Base-by-base conservation (phyloP, 2,888 invertebrate species). In the Corbicula japonica region DNA sequence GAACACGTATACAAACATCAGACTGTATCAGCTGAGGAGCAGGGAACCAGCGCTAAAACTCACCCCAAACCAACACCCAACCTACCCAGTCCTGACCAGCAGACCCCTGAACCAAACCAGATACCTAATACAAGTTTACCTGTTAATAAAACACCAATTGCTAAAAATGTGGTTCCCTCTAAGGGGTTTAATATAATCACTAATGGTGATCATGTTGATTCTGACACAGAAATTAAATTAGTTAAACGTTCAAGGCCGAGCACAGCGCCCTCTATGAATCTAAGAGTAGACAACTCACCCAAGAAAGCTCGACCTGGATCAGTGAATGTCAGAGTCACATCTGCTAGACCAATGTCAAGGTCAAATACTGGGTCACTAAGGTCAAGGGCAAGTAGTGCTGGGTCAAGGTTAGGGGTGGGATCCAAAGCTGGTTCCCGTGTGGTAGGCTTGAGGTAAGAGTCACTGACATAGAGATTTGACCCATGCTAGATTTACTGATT, bases 1-100 rank as follows among this genome's bases (percentile, higher is more conserved):
- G 76, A 66, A 62, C 68, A 69, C 54, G 44, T 75, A 44, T 69
- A 68, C 30, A 50, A 68, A 75, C 56, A 69, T 28, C 32, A 46
- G 30, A 52, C 48, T 52, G 54, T 26, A 38, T 60, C 52, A 34
- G 34, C 65, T 26, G 34, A 50, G 21, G 28, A 35, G 30, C 65
- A 38, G 3, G 46, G 71, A 50, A 62, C 62, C 63, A 75, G 50
- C n/a, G 21, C 56, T 32, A 52, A 38, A 18, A 61, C 41, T 35
- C 23, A 23, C 21, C 30, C 65, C 28, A 61, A 44, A 15, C 34
- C 58, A n/a, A 46, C 61, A 66, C 71, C 76, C n/a, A n/a, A n/a
- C n/a, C n/a, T n/a, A n/a, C n/a, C n/a, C n/a, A n/a, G n/a, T 1
- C 23, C 56, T 1, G 56, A n/a, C 2, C 56, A 5, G 5, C 6